Evolutionary conservation across 2,888 invertebrate genomes (phyloP).

Genomic region (Caenorhabditis drosophilae): DNA sequence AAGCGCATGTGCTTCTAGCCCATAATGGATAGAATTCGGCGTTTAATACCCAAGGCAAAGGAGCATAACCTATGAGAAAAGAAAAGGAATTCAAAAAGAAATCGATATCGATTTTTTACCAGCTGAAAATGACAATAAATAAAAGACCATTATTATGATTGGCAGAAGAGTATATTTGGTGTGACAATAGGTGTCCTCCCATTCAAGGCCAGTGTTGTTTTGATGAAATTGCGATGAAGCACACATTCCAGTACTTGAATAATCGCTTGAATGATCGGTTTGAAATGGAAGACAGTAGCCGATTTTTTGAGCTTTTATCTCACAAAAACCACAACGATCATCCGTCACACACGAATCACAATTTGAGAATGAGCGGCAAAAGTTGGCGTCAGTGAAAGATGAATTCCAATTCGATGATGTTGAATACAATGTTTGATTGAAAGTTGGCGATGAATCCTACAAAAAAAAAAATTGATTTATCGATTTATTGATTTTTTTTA

Average conservation of each 20-base stretch:
- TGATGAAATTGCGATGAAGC: conserved; percentile 10
- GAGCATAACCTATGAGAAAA: conserved; percentile 74
- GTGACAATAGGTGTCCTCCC: conserved; percentile 63
- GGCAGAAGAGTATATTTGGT: conserved; percentile 69
- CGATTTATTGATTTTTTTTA: conserved; percentile 1
- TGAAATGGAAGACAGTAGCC: conserved; percentile 52
- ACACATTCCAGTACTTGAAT: conserved; percentile 47
- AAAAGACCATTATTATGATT: conserved; percentile 63
- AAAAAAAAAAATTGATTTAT: conserved; percentile 5
- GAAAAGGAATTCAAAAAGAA: too few species aligned
- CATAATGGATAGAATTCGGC: conserved; percentile 74
- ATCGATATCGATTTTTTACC: too few species aligned
- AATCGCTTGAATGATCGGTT: conserved; percentile 18
- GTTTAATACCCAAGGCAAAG: conserved; percentile 75
- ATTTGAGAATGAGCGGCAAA: conserved; percentile 46
- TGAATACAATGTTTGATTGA: conserved; percentile 16
- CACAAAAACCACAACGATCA: conserved; percentile 70
- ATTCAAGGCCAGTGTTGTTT: conserved; percentile 28
- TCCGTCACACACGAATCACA: conserved; percentile 72
- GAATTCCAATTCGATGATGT: conserved; percentile 10
- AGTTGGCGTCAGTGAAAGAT: conserved; percentile 16
- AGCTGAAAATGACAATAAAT: conserved; percentile 48
- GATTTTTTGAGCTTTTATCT: conserved; percentile 26
- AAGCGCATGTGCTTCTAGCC: conserved; percentile 72
- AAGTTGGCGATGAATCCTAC: conserved; percentile 33